Conservation (phyloP, 2,888 invertebrate genomes). For the Microctonus hyperodae region DNA sequence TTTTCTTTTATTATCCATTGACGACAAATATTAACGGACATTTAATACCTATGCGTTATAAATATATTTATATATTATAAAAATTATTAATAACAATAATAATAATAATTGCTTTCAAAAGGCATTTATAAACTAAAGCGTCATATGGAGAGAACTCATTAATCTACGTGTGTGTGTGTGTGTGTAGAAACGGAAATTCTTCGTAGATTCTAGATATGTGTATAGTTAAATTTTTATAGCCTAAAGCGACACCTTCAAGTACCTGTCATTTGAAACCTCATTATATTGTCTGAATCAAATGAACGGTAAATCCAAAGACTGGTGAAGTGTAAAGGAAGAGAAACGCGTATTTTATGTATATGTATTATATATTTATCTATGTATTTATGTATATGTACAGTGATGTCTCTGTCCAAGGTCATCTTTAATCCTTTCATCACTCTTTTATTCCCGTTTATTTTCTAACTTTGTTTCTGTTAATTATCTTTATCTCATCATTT, state of each 20-base stretch:
- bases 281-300: constrained; percentile 29
- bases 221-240: constrained; percentile 15
- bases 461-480: constrained; percentile 7
- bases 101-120: too few relatives aligned
- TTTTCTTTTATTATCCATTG: neutral
- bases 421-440: constrained; percentile 20
- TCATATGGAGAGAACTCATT: constrained; percentile 2
- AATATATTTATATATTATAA: too few relatives aligned
- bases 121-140: too few relatives aligned
- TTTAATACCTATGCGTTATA: neutral
- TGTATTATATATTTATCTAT: too few relatives aligned
- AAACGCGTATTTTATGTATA: too few relatives aligned
- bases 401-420: constrained; percentile 29
- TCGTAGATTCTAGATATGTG: neutral
- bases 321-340: constrained; percentile 8
- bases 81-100: too few relatives aligned
- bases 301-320: constrained; percentile 23
- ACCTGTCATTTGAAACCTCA: constrained; percentile 22
- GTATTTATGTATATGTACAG: constrained; percentile 8
- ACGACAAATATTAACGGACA: neutral
- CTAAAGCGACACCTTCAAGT: constrained; percentile 26
- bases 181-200: constrained; percentile 20
- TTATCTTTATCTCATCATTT: neutral
- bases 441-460: constrained; percentile 2
- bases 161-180: neutral